Conservation (phyloP, 2,888 invertebrate genomes). For the Drosophila ezoana region DNA sequence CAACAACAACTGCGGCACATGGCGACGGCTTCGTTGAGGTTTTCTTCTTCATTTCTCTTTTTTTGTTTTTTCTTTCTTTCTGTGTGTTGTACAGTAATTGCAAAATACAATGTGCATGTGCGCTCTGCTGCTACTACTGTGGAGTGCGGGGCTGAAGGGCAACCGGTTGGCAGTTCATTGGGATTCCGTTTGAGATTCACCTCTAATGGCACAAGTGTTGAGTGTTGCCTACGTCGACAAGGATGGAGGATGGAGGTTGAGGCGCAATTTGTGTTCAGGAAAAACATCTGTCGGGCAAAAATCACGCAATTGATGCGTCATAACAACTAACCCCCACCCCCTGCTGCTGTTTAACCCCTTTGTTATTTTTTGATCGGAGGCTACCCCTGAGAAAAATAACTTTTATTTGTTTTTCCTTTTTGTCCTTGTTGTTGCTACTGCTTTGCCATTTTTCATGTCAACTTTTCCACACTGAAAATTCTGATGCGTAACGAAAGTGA, state of each 20-base stretch:
- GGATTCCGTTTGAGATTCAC: conserved; percentile 57
- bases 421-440: conserved; percentile 6
- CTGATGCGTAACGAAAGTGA: conserved; percentile 54
- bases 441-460: conserved; percentile 59
- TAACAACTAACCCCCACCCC: conserved; percentile 38
- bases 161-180: conserved; percentile 44
- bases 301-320: conserved; percentile 74
- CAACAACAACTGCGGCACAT: conserved; percentile 44
- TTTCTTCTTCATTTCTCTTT: conserved; percentile 30
- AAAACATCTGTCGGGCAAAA: conserved; percentile 67
- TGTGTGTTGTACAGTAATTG: conserved; percentile 72
- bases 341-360: conserved; percentile 35
- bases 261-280: conserved; percentile 37
- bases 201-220: conserved; percentile 68
- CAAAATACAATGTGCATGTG: conserved; percentile 65
- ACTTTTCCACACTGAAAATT: conserved; percentile 36
- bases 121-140: conserved; percentile 4
- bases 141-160: conserved; percentile 13
- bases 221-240: conserved; percentile 27
- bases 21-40: conserved; percentile 58
- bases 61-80: conserved; percentile 31
- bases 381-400: conserved; percentile 62
- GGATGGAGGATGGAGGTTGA: conserved; percentile 19
- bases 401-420: conserved; percentile 22
- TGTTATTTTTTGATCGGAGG: conserved; percentile 23